Evolutionary conservation across 2,797 vertebrate species (phyloP).

Genomic region (Hozukius guyotensis): DNA sequence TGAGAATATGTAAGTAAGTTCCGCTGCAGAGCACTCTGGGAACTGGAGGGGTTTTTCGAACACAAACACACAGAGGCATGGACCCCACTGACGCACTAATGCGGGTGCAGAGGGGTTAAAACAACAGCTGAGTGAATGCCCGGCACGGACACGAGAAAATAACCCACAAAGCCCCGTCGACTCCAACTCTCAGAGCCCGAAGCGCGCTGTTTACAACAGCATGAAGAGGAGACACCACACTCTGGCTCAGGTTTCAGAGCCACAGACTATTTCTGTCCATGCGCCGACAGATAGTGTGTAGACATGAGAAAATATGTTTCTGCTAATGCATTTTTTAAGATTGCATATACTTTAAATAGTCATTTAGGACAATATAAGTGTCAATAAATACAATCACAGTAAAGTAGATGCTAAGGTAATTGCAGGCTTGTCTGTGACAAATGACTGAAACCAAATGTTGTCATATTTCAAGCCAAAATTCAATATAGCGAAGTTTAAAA

Average conservation of each 20-base stretch:
- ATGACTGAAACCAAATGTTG: not conserved
- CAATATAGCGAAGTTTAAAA: not conserved
- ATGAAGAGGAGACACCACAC: conserved; percentile 19
- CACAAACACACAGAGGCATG: conserved; percentile 55
- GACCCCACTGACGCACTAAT: conserved; percentile 45
- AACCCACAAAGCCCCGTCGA: conserved; percentile 37
- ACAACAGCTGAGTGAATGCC: conserved; percentile 61
- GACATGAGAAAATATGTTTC: not conserved
- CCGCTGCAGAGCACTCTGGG: conserved; percentile 41
- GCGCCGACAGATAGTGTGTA: not conserved
- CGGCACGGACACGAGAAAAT: conserved; percentile 46
- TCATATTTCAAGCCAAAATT: not conserved
- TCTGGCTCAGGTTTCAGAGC: conserved; percentile 48
- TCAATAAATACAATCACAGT: not conserved
- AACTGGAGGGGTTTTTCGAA: conserved; percentile 52
- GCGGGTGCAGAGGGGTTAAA: conserved; percentile 69
- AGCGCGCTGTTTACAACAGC: conserved; percentile 46
- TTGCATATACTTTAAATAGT: not conserved
- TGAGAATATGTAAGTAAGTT: conserved; percentile 26
- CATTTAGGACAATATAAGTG: not conserved
- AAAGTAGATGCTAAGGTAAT: not conserved
- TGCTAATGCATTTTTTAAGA: not conserved
- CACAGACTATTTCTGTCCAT: conserved; percentile 50
- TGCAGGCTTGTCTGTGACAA: not conserved
- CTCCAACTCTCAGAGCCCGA: conserved; percentile 12